Conservation (phyloP, 2,113 vertebrate species). For the Cephalopterus ornatus region DNA sequence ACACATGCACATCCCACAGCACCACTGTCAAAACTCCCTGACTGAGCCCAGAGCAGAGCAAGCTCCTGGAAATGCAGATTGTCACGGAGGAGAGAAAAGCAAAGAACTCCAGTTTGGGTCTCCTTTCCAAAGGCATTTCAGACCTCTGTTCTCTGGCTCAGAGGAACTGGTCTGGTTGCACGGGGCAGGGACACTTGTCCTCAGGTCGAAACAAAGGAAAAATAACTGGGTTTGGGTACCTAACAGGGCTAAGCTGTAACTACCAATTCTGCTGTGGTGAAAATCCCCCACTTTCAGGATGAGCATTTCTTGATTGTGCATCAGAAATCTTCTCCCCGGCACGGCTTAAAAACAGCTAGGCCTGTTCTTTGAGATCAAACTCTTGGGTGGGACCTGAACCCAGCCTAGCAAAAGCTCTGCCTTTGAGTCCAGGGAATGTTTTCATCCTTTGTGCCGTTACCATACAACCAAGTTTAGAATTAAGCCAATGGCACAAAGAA, state of each 20-base stretch:
- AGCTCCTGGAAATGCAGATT: conserved; percentile 63
- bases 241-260: background rate
- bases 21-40: conserved; percentile 69
- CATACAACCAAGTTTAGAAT: background rate
- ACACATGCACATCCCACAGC: conserved; percentile 88
- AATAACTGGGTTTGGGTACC: background rate
- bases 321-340: background rate
- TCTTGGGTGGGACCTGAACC: background rate
- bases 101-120: conserved; percentile 60
- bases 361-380: accelerated
- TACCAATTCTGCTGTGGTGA: background rate
- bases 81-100: conserved; percentile 74
- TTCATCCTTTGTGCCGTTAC: background rate
- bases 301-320: background rate
- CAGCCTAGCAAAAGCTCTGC: background rate
- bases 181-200: background rate
- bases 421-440: accelerated
- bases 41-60: conserved; percentile 47
- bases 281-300: background rate
- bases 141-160: conserved; percentile 17
- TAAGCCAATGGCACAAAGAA: background rate
- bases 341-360: background rate
- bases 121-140: conserved; percentile 61
- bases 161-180: background rate
- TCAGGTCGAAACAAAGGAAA: background rate